Base-by-base conservation (phyloP, 1,140 invertebrate genomes). In the Drusus annulatus region DNA sequence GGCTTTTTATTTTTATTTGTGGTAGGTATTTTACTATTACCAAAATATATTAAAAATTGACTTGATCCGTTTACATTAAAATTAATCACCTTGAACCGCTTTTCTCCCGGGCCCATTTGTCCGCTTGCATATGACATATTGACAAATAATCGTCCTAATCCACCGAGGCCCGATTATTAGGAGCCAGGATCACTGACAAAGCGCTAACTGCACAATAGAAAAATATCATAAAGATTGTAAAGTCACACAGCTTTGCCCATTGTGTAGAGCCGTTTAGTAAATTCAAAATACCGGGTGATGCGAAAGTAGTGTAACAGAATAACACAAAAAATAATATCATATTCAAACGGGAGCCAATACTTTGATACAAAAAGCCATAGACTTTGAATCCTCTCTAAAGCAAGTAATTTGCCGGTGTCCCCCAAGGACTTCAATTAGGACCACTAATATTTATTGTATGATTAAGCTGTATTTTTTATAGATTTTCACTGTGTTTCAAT, bases 121-220 rank as follows among this genome's bases (percentile, higher is more conserved):
- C 17, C 13, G 56, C 10, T 45, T 45, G 36, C 2, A 45, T 45
- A 13, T 60, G 56, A 60, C 56, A 17, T 21, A 60, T 60, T 60
- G 56, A 60, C 56, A 60, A 60, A 60, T 60, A 60, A 60, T 60
- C 56, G 56, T 19, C 23, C 1, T 60, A 60, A 60, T 60, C 56
- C 56, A 23, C 56, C 16, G 6, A 19, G 10, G 36, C 36, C 36
- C 36, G 36, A 13, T 45, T 45, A 45, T 13, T 45, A 45, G 10
- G 36, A 45, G 10, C 36, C 36, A 45, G 7, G 8, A 2, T 19
- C 23, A 17, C 23, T 60, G 56, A 60, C 56, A 60, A 60, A 60
- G 23, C 17, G n/a, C 17, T 17, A 17, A 23, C 1, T 15, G 56
- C 23, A 60, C 19, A 60, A 60, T 60, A 17, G 56, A 60, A 13